Evolutionary conservation across 2,113 vertebrate genomes (phyloP), one percentile per base, ranked within the genome.

Genomic region (Cettia cetti): DNA sequence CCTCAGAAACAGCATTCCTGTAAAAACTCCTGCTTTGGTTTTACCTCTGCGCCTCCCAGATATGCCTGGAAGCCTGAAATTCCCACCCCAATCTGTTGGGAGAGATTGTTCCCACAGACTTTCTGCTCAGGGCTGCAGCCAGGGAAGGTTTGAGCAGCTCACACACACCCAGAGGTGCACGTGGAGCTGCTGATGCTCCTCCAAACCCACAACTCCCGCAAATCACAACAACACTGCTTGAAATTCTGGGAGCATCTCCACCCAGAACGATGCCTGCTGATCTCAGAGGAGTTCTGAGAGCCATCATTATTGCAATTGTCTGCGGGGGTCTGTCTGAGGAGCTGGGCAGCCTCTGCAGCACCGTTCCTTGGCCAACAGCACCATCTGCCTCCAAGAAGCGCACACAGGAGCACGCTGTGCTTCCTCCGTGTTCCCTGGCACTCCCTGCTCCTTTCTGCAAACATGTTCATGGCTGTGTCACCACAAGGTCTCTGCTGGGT

Each of bases 321-420:
- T 71, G 84, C 70, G 86, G 95, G 93, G 37, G 57, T 81, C 61
- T 87, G 83, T 70, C 86, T 96, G 52, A 17, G 24, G 61, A 71
- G 64, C n/a, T 23, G 33, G 2, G 39, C 50, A 72, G 42, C n/a
- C 56, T 60, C 31, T 15, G 14, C 11, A 5, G 39, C 44, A 50
- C 6, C 0, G 92, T 98, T 97, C 64, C 95, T 95, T 97, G 95
- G 96, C 69, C 74, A 81, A 97, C 50, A 97, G 96, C 97, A 85
- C 97, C 98, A 97, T 78, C 98, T 98, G 80, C 89, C 96, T 92
- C 93, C 79, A 47, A 45, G 16, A 82, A 17, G 5, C 0, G 1
- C 74, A 11, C 11, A 52, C 30, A 28, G 42, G 92, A 94, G 94
- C 90, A 47, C 28, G 3, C 6, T 1, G 4, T 6, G 17, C 15